Base-by-base conservation (phyloP, 2,797 vertebrate genomes). In the Smutsia temminckii region DNA sequence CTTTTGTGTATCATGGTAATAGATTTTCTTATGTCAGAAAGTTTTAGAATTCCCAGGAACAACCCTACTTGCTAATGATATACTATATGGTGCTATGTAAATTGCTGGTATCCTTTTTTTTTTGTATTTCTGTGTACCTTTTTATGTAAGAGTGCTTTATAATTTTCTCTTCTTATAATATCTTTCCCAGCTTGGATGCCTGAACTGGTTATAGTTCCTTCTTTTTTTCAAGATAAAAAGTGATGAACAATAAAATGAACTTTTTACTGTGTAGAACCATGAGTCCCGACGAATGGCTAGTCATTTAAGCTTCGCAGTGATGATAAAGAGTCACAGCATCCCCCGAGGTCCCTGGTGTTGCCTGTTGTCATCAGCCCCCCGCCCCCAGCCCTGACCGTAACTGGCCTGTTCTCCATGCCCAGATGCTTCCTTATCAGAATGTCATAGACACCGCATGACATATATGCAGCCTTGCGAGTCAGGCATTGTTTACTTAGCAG, bases 271-370 rank as follows among this genome's bases (percentile, higher is more conserved):
- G 3, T 7, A 29, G 21, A 29, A 11, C 7, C 8, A 2, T 16
- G 61, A 29, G 11, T 64, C 55, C 51, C 11, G 55, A 14, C n/a
- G 8, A 18, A 34, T 0, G 21, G 25, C 25, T 0, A 17, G 16
- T 21, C 40, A 0, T 12, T 32, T 7, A 14, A 32, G 49, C 40
- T 5, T 9, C 1, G 3, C 29, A 3, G 0, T 29, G 27, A 25
- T 16, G 51, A 18, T 0, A 18, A 37, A 61, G 5, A 0, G 5
- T 12, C 1, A 14, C 1, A 0, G 8, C 0, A 3, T 16, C 29
- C 20, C 40, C 46, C 6, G 0, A 0, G 25, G 6, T 13, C 42
- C 66, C 16, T 40, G 1, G 0, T 23, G 21, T 29, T 11, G 27
- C 13, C 10, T 29, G 2, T 1, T 9, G 27, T 14, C 32, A 12